Percentiles rank a stretch among this genome's conserved stretches.
Conservation (phyloP, 1,140 invertebrate species). For the Bradysia coprophila region DNA sequence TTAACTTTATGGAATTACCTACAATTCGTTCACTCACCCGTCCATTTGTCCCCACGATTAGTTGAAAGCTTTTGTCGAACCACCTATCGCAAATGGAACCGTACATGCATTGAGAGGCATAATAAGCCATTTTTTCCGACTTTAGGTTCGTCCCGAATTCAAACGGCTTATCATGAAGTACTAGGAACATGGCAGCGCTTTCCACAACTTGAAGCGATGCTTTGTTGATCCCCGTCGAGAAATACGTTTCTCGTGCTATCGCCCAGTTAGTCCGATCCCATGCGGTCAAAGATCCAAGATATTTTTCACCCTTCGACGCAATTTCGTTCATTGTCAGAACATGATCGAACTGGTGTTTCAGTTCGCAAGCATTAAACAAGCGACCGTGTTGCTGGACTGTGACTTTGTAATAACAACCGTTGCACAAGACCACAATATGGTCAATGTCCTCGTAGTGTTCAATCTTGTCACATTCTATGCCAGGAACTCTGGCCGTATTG, state of each 20-base stretch:
- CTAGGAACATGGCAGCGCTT: conserved; percentile 82
- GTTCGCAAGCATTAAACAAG: conserved; percentile 66
- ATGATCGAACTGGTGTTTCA: conserved; percentile 81
- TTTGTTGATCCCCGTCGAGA: conserved; percentile 57
- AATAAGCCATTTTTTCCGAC: too few relatives aligned
- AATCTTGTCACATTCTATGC: conserved; percentile 77
- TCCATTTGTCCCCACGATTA: conserved; percentile 85
- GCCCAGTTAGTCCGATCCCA: conserved; percentile 83
- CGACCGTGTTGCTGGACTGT: conserved; percentile 72
- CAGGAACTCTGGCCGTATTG: conserved; percentile 89
- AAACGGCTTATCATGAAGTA: conserved; percentile 55
- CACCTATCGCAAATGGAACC: conserved; percentile 93
- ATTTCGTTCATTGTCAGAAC: conserved; percentile 60
- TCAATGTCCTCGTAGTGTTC: conserved; percentile 77
- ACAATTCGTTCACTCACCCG: too few relatives aligned
- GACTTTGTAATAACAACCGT: conserved; percentile 91
- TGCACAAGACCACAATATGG: conserved; percentile 85
- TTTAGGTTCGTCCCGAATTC: too few relatives aligned
- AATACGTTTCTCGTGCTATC: conserved; percentile 52
- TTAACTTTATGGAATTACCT: too few relatives aligned
- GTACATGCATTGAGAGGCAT: too few relatives aligned
- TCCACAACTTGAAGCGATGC: conserved; percentile 81
- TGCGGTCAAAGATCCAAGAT: conserved; percentile 82
- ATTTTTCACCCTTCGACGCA: conserved; percentile 65
- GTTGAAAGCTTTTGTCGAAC: conserved; percentile 98